These are phyloP conservation scores for Dolichoris vasculosae DNA, from an alignment of 1,140 invertebrate species.

Conservation along the genomic window DNA sequence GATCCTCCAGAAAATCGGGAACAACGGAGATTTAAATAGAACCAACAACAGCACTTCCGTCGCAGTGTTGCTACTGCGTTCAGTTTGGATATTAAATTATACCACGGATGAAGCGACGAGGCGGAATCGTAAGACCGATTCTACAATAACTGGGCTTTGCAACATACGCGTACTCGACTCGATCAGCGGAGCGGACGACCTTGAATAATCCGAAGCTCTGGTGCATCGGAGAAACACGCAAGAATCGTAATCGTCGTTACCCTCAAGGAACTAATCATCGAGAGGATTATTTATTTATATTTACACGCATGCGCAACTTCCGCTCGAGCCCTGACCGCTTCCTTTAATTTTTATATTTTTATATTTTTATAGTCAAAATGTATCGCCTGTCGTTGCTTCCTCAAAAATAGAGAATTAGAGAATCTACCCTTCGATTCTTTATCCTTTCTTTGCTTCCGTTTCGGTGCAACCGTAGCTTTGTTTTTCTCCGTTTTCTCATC, in stretches of 20 bases:
- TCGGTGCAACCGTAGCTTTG: too few species aligned
- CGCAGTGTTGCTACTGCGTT: conserved; percentile 12
- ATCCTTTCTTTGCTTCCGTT: too few species aligned
- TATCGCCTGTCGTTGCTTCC: too few species aligned
- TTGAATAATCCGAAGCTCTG: background rate
- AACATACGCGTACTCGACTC: too few species aligned
- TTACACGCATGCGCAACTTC: background rate
- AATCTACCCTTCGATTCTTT: too few species aligned
- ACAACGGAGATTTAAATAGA: conserved; percentile 5
- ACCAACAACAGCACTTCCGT: background rate
- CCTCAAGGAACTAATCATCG: too few species aligned
- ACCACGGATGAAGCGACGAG: background rate
- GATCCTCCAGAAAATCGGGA: conserved; percentile 12
- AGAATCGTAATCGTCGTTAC: too few species aligned
- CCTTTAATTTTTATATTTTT: background rate
- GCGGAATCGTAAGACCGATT: background rate
- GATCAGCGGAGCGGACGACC: too few species aligned
- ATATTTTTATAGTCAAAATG: too few species aligned
- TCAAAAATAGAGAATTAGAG: too few species aligned
- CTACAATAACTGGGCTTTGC: background rate
- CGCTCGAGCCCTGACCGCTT: background rate
- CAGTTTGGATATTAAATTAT: background rate
- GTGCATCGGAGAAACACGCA: too few species aligned
- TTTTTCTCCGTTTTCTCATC: too few species aligned
- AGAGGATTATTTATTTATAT: background rate